Evolutionary conservation across 2,113 vertebrate species (phyloP).

Genomic region (Petrocephalus zakoni): DNA sequence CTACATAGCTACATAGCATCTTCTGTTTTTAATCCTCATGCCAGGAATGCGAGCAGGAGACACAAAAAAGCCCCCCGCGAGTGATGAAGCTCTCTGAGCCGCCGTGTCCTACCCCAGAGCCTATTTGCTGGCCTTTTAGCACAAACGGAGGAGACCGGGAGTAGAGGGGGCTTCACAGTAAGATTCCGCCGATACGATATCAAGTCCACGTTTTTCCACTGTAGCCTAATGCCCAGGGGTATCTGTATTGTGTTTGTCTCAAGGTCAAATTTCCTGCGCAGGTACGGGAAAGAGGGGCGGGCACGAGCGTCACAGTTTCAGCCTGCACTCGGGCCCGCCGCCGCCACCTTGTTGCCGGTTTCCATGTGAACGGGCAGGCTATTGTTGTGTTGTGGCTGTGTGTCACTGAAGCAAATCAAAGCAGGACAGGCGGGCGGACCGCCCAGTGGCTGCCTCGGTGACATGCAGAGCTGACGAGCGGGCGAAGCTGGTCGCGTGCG

Average conservation of each 20-base stretch:
- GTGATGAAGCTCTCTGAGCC: neutral
- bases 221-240: neutral
- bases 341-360: neutral
- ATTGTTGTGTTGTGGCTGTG: neutral
- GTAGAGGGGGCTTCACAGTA: neutral
- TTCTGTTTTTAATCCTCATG: constrained; percentile 5
- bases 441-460: neutral
- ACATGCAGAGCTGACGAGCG: neutral
- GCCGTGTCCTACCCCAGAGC: neutral
- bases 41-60: neutral
- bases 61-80: neutral
- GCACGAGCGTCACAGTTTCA: neutral
- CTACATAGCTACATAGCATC: neutral
- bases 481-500: neutral
- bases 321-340: neutral
- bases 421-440: neutral
- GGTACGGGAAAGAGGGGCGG: neutral
- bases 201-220: neutral
- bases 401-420: neutral
- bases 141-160: neutral
- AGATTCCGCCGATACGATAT: neutral
- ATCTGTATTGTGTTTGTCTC: neutral
- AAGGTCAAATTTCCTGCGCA: neutral
- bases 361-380: neutral
- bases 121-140: neutral